Percentiles rank a stretch among this genome's conserved stretches.
phyloP scores from a whole-genome alignment of 2,113 vertebrate species.

The Ailurus styani region DNA sequence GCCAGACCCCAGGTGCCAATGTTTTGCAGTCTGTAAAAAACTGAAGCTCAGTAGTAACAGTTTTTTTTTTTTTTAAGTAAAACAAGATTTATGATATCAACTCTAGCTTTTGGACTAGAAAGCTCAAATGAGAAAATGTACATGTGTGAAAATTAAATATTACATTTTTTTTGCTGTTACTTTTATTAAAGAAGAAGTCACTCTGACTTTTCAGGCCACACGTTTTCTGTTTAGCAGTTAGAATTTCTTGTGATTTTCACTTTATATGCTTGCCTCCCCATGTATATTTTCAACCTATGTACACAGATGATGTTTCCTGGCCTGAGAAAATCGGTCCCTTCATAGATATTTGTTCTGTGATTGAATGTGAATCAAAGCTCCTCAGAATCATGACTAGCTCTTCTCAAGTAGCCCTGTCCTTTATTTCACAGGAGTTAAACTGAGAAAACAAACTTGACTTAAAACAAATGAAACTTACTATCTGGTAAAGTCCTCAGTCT shows the following conservation, averaged over 20 bases:
- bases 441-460: neutral
- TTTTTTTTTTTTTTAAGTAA: neutral
- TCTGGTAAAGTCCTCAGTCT: neutral
- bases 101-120: neutral
- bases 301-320: neutral
- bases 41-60: neutral
- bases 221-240: neutral
- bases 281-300: neutral
- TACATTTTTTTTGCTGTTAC: neutral
- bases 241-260: neutral
- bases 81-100: neutral
- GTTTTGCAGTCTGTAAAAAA: neutral
- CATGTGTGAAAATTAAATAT: neutral
- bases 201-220: neutral
- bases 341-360: neutral
- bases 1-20: neutral
- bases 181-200: neutral
- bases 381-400: neutral
- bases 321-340: neutral
- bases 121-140: neutral
- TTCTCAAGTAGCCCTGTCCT: neutral
- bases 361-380: neutral
- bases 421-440: neutral
- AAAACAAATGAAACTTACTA: neutral
- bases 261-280: neutral